Evolutionary conservation across 2,888 invertebrate genomes (phyloP).

Genomic region (Patella pellucida): DNA sequence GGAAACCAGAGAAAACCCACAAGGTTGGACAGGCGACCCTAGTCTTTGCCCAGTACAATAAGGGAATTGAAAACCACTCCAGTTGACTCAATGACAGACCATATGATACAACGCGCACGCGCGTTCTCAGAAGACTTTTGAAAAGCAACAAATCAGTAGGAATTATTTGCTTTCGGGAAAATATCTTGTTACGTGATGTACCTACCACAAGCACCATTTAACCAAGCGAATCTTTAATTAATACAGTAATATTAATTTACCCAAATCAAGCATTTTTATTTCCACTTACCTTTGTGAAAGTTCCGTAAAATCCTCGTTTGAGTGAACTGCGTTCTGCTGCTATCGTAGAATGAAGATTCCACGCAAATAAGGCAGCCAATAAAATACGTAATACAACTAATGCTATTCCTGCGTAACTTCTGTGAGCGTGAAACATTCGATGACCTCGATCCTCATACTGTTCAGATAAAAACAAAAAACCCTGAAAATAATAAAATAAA

Average conservation of each 20-base stretch:
- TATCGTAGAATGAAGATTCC: constrained; percentile 57
- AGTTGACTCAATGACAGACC: too few relatives aligned
- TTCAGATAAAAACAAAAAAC: constrained; percentile 64
- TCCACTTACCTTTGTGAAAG: constrained; percentile 61
- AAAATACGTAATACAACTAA: constrained; percentile 59
- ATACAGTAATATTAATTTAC: not conserved
- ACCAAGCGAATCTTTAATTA: not conserved
- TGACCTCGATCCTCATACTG: constrained; percentile 62
- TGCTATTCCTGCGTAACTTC: constrained; percentile 58
- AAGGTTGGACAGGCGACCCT: too few relatives aligned
- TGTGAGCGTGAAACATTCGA: constrained; percentile 61
- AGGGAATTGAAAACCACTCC: too few relatives aligned
- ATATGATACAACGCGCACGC: too few relatives aligned
- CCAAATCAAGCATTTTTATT: not conserved
- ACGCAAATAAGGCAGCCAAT: constrained; percentile 62
- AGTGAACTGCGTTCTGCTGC: constrained; percentile 59
- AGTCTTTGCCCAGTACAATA: too few relatives aligned
- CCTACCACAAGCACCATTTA: too few relatives aligned
- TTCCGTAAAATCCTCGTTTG: constrained; percentile 63
- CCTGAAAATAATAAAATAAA: constrained; percentile 42
- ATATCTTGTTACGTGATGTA: too few relatives aligned
- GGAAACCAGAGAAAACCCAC: too few relatives aligned
- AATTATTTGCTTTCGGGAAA: too few relatives aligned
- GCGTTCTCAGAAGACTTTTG: too few relatives aligned
- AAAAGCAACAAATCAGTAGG: too few relatives aligned